A percentile compares a stretch with the other conserved stretches of the same genome.
These are phyloP conservation scores for Ectemnius continuus DNA, from an alignment of 2,888 invertebrate species.

Conservation along the genomic window DNA sequence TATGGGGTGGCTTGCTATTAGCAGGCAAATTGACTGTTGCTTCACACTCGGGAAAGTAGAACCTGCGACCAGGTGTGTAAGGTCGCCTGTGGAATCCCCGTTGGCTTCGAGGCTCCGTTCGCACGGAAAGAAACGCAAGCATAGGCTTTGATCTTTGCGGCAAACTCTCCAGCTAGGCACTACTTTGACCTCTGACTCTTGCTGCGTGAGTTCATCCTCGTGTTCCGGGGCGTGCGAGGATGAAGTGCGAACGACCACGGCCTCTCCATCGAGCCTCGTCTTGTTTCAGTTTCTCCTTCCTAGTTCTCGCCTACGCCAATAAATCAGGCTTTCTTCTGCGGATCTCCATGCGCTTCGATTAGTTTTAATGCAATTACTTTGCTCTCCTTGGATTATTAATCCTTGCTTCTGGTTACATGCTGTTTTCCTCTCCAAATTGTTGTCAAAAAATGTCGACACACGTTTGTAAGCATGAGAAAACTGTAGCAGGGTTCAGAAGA, in stretches of 20 bases:
- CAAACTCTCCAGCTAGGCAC: slow-evolving; percentile 34
- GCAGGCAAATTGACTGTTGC: no score
- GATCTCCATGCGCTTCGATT: no score
- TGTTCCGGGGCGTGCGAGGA: slow-evolving; percentile 18
- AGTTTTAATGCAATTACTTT: no score
- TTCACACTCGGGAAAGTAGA: slow-evolving; percentile 9
- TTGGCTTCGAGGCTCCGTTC: slow-evolving; percentile 25
- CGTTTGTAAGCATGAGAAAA: no score
- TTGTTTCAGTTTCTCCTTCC: slow-evolving; percentile 40
- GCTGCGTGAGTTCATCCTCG: slow-evolving; percentile 45
- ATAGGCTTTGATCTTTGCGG: slow-evolving; percentile 54
- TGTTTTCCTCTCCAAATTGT: no score
- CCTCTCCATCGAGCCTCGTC: slow-evolving; percentile 40
- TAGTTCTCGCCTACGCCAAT: slow-evolving; percentile 34
- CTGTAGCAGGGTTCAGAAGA: no score
- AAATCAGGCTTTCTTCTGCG: not conserved
- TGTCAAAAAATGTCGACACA: no score
- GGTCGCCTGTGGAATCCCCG: slow-evolving; percentile 31
- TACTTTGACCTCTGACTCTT: slow-evolving; percentile 44
- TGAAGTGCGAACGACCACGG: slow-evolving; percentile 37
- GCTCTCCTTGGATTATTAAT: no score
- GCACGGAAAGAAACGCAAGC: slow-evolving; percentile 35
- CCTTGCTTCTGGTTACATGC: no score
- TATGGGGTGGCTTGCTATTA: not conserved
- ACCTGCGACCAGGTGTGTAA: slow-evolving; percentile 39